Percentiles rank a stretch among this genome's conserved stretches.
These are phyloP conservation scores for Sphaeridia pumilis DNA, from an alignment of 2,888 invertebrate species.

Conservation along the genomic window DNA sequence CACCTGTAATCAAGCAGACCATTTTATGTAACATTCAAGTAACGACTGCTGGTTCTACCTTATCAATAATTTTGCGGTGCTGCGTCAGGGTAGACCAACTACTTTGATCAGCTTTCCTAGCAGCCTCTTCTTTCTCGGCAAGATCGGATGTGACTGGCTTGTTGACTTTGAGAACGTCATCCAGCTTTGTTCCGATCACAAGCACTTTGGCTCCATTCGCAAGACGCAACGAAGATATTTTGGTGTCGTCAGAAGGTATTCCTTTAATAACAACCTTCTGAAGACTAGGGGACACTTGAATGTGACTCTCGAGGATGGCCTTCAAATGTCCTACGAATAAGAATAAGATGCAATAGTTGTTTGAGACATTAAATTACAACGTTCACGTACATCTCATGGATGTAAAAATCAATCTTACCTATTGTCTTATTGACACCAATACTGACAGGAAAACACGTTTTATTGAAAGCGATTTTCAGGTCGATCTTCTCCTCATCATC, in stretches of 20 bases:
- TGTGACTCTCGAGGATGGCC: slow-evolving; percentile 20
- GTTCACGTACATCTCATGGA: no score
- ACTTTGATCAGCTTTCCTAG: slow-evolving; percentile 20
- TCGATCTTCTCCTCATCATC: slow-evolving; percentile 12
- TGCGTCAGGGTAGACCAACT: slow-evolving; percentile 27
- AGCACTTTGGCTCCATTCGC: slow-evolving; percentile 73
- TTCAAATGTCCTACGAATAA: slow-evolving; percentile 23
- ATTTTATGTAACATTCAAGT: not conserved
- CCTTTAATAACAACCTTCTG: slow-evolving; percentile 85
- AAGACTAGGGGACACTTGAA: slow-evolving; percentile 60
- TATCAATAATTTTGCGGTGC: slow-evolving; percentile 31
- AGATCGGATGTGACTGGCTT: slow-evolving; percentile 46
- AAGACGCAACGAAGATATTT: slow-evolving; percentile 64
- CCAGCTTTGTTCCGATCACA: slow-evolving; percentile 80
- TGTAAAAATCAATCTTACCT: no score
- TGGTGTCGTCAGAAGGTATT: slow-evolving; percentile 69
- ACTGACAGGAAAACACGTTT: slow-evolving; percentile 21
- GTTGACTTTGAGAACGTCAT: slow-evolving; percentile 70
- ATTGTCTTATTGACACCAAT: slow-evolving; percentile 26
- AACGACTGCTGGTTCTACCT: slow-evolving; percentile 12
- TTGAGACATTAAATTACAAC: no score
- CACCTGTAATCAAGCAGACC: not conserved
- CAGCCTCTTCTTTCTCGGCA: slow-evolving; percentile 38
- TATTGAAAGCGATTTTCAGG: slow-evolving; percentile 26
- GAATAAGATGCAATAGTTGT: not conserved